Base-by-base conservation (phyloP, 2,888 invertebrate genomes). In the Stenoptilia bipunctidactyla region DNA sequence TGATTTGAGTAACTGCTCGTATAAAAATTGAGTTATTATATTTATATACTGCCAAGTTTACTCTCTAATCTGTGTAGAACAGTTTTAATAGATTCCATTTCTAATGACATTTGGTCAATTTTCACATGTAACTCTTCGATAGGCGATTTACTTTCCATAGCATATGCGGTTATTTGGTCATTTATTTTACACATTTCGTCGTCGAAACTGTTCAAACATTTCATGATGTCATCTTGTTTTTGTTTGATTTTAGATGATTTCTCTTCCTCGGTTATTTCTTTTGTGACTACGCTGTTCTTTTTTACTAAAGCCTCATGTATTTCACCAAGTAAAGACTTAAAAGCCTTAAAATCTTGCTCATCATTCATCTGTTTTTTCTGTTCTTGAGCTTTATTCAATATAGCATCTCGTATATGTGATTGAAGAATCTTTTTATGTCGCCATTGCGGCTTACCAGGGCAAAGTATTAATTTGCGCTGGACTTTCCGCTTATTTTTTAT, bases 371-470 rank as follows among this genome's bases (percentile, higher is more conserved):
- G 70, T 37, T 71, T 72, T 45, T 75, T 69, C 43, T 79, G 77
- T 4, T 44, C 41, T 34, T 76, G 71, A 0, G 82, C 83, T 57
- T 66, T 82, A 9, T 70, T 66, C 13, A 83, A 68, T 20, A 84
- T 75, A 0, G 74, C 64, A 40, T 83, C 73, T 44, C 69, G 63
- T n/a, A 84, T 55, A 25, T 56, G 55, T 0, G 70, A 57, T 0
- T 84, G 77, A n/a, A 84, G 42, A 0, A 64, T 36, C 39, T 70
- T 79, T 1, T 68, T 57, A 42, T 60, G 49, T 15, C 53, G 56
- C 62, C 67, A 66, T 43, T 59, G 53, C 5, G 85, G 79, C 48
- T 70, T 80, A 0, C 82, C 82, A 1, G 85, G 85, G 39, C 67
- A 68, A 10, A 85, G 46, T 0, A 55, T 56, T 41, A 85, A 64